Evolutionary conservation across 2,888 invertebrate species (phyloP), one percentile per base, ranked within the genome.

Genomic region (Acronicta aceris): DNA sequence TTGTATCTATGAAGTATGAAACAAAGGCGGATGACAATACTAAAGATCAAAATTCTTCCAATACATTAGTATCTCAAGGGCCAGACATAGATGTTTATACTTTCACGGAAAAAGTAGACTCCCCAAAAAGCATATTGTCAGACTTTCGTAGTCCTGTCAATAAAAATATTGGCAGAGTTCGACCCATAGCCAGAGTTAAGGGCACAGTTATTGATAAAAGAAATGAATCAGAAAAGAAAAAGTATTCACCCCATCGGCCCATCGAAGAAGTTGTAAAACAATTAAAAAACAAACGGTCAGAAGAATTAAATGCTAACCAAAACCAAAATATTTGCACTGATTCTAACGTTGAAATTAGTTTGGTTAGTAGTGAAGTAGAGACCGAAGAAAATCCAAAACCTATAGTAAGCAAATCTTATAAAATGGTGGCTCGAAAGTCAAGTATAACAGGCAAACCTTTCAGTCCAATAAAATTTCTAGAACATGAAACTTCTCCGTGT

Each of bases 341-440:
- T 46, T 71, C 86, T 27, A 83, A 73, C 59, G 51, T 81, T 51
- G 82, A 84, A 45, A 68, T 81, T 25, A 82, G 68, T 70, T 36
- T 64, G 33, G 62, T 69, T 59, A 78, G 40, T 65, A 75, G 71
- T 61, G 83, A 86, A 55, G 85, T 82, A 71, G 87, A 89, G 42
- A 38, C 64, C 2, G 90, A 88, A 59, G 90, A 91, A 54, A 85
- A 87, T 57, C 93, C 94, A 49, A 89, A 89, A 81, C 89, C 92
- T 49, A 92, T 94, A 65, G 87, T 94, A 16, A 94, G 94, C 69
- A 95, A 95, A 76, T 94, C 94, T 16, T 94, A 94, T 74, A 94
- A 94, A 86, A 95, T 94, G 94, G 94, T 95, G n/a, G 94, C 94
- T 45, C 83, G 94, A 50, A 94, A 94, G 83, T 93, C 94, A 21